phyloP scores from a whole-genome alignment of 2,797 vertebrate species.

The Sebastes kiyomatsui region DNA sequence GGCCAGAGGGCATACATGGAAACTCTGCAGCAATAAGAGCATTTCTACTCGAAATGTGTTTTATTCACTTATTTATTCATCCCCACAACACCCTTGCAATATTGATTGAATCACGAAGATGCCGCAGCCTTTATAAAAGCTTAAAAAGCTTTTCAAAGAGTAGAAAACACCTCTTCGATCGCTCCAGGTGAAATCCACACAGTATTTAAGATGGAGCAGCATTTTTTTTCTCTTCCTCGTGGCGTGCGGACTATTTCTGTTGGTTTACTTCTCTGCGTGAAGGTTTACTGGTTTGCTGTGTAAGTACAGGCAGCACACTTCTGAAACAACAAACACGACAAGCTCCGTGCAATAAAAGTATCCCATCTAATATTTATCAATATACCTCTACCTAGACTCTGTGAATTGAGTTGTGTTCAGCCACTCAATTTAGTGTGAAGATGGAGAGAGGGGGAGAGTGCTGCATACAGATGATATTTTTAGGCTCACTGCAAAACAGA shows the following conservation, averaged over 20 bases:
- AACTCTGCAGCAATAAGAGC: constrained; percentile 73
- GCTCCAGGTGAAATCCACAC: constrained; percentile 69
- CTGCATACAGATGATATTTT: constrained; percentile 63
- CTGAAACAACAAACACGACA: constrained; percentile 71
- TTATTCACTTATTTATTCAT: constrained; percentile 73
- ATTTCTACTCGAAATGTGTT: constrained; percentile 71
- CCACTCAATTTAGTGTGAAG: constrained; percentile 72
- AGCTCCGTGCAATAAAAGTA: constrained; percentile 77
- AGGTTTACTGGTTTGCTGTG: constrained; percentile 33
- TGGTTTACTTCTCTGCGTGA: background rate
- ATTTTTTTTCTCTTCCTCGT: background rate
- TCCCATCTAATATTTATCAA: constrained; percentile 83
- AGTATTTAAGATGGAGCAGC: constrained; percentile 1
- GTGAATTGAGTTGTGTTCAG: constrained; percentile 59
- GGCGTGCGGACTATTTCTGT: constrained; percentile 20
- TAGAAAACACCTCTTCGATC: constrained; percentile 57
- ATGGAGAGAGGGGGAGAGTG: constrained; percentile 47
- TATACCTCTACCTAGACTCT: constrained; percentile 50
- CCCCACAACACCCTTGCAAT: constrained; percentile 73
- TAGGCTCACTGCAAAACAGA: constrained; percentile 34
- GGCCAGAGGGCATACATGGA: constrained; percentile 73
- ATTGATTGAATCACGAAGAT: constrained; percentile 73
- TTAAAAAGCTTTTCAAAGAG: constrained; percentile 73
- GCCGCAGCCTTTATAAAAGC: constrained; percentile 33
- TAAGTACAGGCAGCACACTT: constrained; percentile 51